Base-by-base conservation (phyloP, 2,888 invertebrate species). In the Megaustenia siamemsis region DNA sequence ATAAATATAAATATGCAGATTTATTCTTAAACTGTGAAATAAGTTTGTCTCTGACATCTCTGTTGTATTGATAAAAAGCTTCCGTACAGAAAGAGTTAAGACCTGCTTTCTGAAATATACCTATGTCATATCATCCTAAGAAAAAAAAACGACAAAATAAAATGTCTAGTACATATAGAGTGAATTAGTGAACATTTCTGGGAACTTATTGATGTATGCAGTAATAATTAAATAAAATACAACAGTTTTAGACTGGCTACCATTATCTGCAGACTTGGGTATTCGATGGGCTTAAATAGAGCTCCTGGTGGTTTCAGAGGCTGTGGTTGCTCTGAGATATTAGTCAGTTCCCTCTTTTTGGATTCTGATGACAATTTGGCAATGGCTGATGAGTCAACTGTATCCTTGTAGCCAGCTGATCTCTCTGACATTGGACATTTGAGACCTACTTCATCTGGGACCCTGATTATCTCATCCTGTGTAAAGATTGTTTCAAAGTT, bases 201-300 rank as follows among this genome's bases (percentile, higher is more conserved):
- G n/a, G n/a, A n/a, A n/a, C n/a, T n/a, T n/a, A n/a, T n/a, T n/a
- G n/a, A n/a, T n/a, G n/a, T n/a, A n/a, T n/a, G n/a, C n/a, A n/a
- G n/a, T n/a, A n/a, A n/a, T n/a, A n/a, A n/a, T n/a, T n/a, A n/a
- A n/a, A 38, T n/a, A 1, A 40, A 68, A n/a, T 24, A 69, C 1
- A 1, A 73, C 8, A 28, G 10, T 28, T 43, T 28, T 3, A 15
- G 38, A 21, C 28, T 56, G 90, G 93, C 92, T 88, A 94, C 94
- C 91, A 94, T 93, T 75, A 94, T 93, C 88, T 94, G 93, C 10
- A 94, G 88, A n/a, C 92, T 88, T 71, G 93, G 93, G 86, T 94
- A 94, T 63, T 92, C 91, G 82, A 93, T 92, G 8, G 93, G 91
- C 78, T 91, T 89, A 87, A 93, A 93, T 60, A 94, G 87, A 24